Percentiles rank a stretch among this genome's conserved stretches.
phyloP scores from a whole-genome alignment of 1,140 invertebrate species.

The Panagrolaimus sp. region DNA sequence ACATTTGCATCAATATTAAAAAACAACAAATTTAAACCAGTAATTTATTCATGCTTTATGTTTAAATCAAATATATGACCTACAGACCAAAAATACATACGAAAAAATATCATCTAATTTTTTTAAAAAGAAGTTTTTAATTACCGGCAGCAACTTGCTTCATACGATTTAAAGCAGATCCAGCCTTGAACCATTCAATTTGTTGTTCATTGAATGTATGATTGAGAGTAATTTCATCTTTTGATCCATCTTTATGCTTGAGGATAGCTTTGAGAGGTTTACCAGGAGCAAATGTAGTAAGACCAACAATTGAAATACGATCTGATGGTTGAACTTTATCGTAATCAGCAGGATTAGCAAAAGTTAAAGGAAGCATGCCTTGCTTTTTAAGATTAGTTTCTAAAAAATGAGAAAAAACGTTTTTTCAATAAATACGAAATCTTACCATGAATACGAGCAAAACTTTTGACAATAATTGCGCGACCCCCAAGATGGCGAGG shows the following conservation, averaged over 20 bases:
- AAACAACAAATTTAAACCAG: no score
- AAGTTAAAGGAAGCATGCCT: constrained; percentile 90
- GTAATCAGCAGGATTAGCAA: constrained; percentile 86
- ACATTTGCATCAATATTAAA: no score
- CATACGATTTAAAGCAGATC: constrained; percentile 96
- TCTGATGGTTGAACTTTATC: constrained; percentile 91
- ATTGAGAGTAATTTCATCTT: constrained; percentile 79
- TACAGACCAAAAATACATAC: no score
- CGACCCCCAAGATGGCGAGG: constrained; percentile 77
- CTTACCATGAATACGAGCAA: constrained; percentile 86
- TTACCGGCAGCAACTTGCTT: constrained; percentile 40
- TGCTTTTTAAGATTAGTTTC: constrained; percentile 99
- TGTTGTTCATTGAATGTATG: constrained; percentile 95
- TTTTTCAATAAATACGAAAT: not conserved
- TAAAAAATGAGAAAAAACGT: constrained; percentile 45
- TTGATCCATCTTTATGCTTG: constrained; percentile 80
- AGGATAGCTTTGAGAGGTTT: constrained; percentile 84
- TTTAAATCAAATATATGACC: no score
- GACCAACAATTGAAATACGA: constrained; percentile 82
- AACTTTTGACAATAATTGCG: constrained; percentile 97
- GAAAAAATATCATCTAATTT: no score
- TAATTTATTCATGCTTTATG: no score
- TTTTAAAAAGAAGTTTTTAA: no score
- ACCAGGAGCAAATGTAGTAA: constrained; percentile 78
- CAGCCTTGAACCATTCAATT: constrained; percentile 97